Percentiles rank a stretch among this genome's conserved stretches.
Conservation (phyloP, 53 echinoderm and acorn worm species). For the Hippasteria phrygiana region DNA sequence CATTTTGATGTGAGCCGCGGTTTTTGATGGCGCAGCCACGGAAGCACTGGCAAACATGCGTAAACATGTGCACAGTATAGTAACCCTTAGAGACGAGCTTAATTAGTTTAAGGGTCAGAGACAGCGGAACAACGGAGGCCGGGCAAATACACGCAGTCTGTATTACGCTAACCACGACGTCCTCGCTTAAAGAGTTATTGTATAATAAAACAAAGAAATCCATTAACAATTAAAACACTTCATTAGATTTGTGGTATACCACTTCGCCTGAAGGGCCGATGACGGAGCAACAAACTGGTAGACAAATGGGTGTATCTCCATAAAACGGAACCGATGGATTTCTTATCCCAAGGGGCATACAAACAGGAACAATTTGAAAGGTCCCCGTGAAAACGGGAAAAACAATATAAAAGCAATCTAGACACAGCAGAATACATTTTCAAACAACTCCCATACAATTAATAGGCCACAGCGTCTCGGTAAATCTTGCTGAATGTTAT, state of each 20-base stretch:
- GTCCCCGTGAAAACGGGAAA: no score
- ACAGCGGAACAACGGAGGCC: neutral
- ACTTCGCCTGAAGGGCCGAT: neutral
- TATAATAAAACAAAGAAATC: neutral
- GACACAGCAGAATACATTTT: no score
- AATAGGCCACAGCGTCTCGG: no score
- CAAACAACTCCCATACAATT: no score
- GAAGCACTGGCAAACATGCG: slow-evolving; percentile 36
- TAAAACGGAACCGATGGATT: no score
- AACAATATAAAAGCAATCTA: no score
- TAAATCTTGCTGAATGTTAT: no score
- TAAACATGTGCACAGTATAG: slow-evolving; percentile 48
- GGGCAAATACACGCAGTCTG: slow-evolving; percentile 14
- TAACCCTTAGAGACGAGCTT: slow-evolving; percentile 23
- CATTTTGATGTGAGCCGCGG: slow-evolving; percentile 10
- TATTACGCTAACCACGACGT: neutral
- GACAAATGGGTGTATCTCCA: no score
- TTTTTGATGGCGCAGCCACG: neutral
- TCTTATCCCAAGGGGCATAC: no score
- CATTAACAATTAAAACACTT: slow-evolving; percentile 18
- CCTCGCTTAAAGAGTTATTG: neutral
- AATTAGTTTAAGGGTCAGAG: slow-evolving; percentile 31
- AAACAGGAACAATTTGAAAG: no score
- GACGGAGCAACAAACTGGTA: no score
- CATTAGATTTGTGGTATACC: neutral